phyloP scores from a whole-genome alignment of 2,888 invertebrate genomes.

The Prosopocoilus inquinatus region DNA sequence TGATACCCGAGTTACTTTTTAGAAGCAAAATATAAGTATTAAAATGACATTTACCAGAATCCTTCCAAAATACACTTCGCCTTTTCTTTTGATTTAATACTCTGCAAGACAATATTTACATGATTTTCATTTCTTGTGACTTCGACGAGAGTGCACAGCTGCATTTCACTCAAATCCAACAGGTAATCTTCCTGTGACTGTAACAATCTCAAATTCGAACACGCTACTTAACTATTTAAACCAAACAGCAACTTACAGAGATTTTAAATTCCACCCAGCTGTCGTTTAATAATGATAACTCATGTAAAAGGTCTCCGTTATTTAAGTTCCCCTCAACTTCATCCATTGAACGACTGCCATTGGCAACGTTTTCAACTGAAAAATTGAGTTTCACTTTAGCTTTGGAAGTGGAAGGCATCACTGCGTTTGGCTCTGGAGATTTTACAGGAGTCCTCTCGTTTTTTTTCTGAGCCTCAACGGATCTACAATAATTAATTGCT shows the following conservation, averaged over 20 bases:
- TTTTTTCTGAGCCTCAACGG: slow-evolving; percentile 32
- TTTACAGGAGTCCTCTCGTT: slow-evolving; percentile 42
- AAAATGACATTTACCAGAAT: slow-evolving; percentile 29
- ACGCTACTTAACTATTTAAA: slow-evolving; percentile 28
- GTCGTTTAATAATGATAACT: neutral
- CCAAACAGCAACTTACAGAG: slow-evolving; percentile 11
- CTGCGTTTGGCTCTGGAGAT: slow-evolving; percentile 16
- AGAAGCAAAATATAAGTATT: no score
- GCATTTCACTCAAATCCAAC: slow-evolving; percentile 44
- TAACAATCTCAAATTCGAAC: slow-evolving; percentile 9
- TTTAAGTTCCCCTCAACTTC: neutral
- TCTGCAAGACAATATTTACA: slow-evolving; percentile 20
- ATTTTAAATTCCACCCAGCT: neutral
- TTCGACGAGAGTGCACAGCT: slow-evolving; percentile 42
- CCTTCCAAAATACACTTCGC: slow-evolving; percentile 30
- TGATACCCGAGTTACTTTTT: no score
- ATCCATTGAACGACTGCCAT: neutral
- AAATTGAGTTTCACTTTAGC: slow-evolving; percentile 40
- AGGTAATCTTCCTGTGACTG: slow-evolving; percentile 20
- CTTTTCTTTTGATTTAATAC: slow-evolving; percentile 27
- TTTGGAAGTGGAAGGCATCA: slow-evolving; percentile 26
- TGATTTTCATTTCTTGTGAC: slow-evolving; percentile 1
- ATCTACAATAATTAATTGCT: slow-evolving; percentile 21
- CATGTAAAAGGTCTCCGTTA: neutral
- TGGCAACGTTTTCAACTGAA: slow-evolving; percentile 13